Base-by-base conservation (phyloP, 2,888 invertebrate genomes). In the Scaeva pyrastri region DNA sequence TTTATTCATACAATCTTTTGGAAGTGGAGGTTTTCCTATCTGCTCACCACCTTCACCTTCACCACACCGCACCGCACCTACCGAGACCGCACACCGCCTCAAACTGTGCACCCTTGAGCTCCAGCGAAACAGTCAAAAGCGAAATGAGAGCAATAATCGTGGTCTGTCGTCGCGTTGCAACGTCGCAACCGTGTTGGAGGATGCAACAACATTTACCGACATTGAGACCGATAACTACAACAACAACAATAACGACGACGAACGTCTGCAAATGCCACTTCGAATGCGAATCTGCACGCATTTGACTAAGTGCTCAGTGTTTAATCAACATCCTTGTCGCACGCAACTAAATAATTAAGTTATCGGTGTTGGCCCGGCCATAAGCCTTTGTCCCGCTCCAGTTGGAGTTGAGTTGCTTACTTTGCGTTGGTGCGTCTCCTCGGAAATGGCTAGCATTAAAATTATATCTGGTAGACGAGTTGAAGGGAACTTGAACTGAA, bases 231-330 rank as follows among this genome's bases (percentile, higher is more conserved):
- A 68, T 56, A 58, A 26, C 41, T 55, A 74, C 62, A 21, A 31
- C 66, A 39, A 75, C 66, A 48, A 16, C 74, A 39, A 71, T 56
- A 23, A 48, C 48, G 55, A 70, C 62, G 23, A 36, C 72, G 45
- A 31, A 80, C 77, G 62, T 73, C 77, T 74, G 73, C 64, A 66
- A 58, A 58, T 77, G 86, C 82, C 87, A 78, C 79, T 81, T 77
- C 70, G 71, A 77, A 84, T 83, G 74, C 77, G 75, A 79, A 88
- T 89, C 88, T 88, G 88, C 89, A 89, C 89, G 89, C 89, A 89
- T 88, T 89, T 89, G 88, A 88, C 88, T 89, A 89, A 89, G 89
- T 89, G 89, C 89, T 89, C 89, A 88, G 88, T 89, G 89, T 89
- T 89, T 88, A 89, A 89, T 89, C 89, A 89, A 88, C 88, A 89